These are phyloP conservation scores for Drosophila ironensis DNA, from an alignment of 1,140 invertebrate species.

Conservation along the genomic window DNA sequence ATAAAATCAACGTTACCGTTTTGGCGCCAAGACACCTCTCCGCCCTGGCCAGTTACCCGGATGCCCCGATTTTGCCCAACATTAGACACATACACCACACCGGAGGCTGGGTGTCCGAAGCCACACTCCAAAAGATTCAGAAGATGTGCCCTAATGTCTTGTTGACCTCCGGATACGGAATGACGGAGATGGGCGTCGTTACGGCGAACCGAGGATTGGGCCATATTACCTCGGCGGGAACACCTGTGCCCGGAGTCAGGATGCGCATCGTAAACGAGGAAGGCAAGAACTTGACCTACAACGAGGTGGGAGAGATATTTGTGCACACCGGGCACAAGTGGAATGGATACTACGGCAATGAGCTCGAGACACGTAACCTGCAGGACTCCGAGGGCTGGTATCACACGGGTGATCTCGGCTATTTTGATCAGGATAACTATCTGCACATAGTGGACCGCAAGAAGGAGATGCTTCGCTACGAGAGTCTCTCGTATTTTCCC, in stretches of 20 bases:
- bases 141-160: constrained; percentile 34
- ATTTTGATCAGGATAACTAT: constrained; percentile 85
- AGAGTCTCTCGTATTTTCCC: constrained; percentile 68
- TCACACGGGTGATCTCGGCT: constrained; percentile 88
- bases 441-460: constrained; percentile 88
- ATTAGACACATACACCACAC: constrained; percentile 32
- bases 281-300: constrained; percentile 50
- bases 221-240: constrained; percentile 34
- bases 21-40: constrained; percentile 36
- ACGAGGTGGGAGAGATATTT: constrained; percentile 80
- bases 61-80: constrained; percentile 24
- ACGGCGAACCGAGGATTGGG: constrained; percentile 30
- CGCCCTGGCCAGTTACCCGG: constrained; percentile 27
- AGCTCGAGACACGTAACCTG: constrained; percentile 84
- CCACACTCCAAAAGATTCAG: constrained; percentile 30
- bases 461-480: constrained; percentile 90
- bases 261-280: constrained; percentile 59
- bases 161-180: constrained; percentile 41
- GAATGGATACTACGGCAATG: constrained; percentile 82
- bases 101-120: constrained; percentile 26
- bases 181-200: constrained; percentile 44
- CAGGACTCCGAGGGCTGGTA: constrained; percentile 87
- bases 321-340: constrained; percentile 64
- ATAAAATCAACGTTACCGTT: constrained; percentile 44
- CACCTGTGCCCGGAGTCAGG: constrained; percentile 23